Percentiles rank a stretch among this genome's conserved stretches.
These are phyloP conservation scores for Myopa tessellatipennis DNA, from an alignment of 2,888 invertebrate genomes.

Conservation along the genomic window DNA sequence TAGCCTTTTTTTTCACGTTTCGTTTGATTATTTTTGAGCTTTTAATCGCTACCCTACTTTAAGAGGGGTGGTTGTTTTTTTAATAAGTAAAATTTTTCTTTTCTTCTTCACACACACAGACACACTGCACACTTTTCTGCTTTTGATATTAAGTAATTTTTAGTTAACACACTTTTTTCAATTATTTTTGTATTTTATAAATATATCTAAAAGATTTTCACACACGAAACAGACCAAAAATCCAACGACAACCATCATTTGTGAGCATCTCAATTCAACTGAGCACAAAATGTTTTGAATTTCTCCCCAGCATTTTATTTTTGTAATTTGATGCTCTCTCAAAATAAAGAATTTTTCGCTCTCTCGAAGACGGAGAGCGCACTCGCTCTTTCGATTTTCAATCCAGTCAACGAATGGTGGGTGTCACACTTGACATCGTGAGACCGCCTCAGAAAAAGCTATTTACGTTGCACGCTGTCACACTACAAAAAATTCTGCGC, in stretches of 20 bases:
- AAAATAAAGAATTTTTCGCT: no score
- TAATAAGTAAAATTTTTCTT: constrained; percentile 11
- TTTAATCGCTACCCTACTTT: constrained; percentile 20
- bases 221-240: background rate
- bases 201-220: background rate
- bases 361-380: no score
- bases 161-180: background rate
- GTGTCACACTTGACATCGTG: no score
- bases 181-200: background rate
- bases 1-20: constrained; percentile 28
- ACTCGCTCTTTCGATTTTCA: no score
- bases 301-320: background rate
- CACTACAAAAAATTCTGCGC: no score
- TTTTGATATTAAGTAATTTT: constrained; percentile 28
- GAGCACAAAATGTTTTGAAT: constrained; percentile 9
- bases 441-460: no score
- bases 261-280: constrained; percentile 28
- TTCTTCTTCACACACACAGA: constrained; percentile 10
- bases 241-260: background rate
- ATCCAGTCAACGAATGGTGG: no score
- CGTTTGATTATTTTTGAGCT: constrained; percentile 23
- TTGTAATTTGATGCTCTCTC: background rate
- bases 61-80: constrained; percentile 9
- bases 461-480: no score
- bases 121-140: constrained; percentile 14